These are phyloP conservation scores for Gryllus bimaculatus DNA, from an alignment of 1,140 invertebrate genomes.

Conservation along the genomic window DNA sequence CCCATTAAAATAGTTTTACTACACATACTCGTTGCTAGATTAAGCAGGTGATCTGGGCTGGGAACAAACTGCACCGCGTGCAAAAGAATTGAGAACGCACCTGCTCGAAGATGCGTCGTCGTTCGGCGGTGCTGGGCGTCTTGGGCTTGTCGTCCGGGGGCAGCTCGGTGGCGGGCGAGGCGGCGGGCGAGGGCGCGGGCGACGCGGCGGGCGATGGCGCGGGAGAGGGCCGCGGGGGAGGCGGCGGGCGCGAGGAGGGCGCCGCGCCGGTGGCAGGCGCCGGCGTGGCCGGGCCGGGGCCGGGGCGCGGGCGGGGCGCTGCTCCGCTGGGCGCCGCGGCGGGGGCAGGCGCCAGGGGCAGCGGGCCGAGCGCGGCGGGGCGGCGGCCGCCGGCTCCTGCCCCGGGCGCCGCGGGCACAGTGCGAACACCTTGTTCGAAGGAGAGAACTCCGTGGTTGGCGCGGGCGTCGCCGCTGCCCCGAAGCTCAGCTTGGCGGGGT, in stretches of 20 bases:
- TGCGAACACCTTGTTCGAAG: slow-evolving; percentile 71
- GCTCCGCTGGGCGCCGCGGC: no score
- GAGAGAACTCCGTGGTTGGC: slow-evolving; percentile 47
- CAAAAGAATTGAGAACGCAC: neutral
- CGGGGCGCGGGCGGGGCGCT: no score
- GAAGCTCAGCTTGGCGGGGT: slow-evolving; percentile 47
- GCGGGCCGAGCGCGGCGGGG: no score
- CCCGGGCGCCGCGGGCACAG: slow-evolving; percentile 59
- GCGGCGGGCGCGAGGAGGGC: no score
- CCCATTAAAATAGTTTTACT: no score
- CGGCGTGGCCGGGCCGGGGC: no score
- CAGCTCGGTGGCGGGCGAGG: neutral
- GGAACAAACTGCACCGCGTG: no score
- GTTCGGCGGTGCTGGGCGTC: slow-evolving; percentile 63
- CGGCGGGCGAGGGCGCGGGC: no score
- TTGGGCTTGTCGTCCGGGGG: slow-evolving; percentile 38
- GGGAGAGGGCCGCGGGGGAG: neutral
- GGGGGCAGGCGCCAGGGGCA: no score
- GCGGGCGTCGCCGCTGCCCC: slow-evolving; percentile 40
- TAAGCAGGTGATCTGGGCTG: no score
- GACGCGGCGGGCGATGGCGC: neutral
- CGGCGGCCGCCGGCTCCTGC: no score
- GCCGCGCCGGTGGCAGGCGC: neutral
- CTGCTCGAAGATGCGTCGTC: slow-evolving; percentile 55
- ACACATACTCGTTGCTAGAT: no score